These are phyloP conservation scores for Stigmatopora nigra DNA, from an alignment of 2,113 vertebrate genomes.

Conservation along the genomic window DNA sequence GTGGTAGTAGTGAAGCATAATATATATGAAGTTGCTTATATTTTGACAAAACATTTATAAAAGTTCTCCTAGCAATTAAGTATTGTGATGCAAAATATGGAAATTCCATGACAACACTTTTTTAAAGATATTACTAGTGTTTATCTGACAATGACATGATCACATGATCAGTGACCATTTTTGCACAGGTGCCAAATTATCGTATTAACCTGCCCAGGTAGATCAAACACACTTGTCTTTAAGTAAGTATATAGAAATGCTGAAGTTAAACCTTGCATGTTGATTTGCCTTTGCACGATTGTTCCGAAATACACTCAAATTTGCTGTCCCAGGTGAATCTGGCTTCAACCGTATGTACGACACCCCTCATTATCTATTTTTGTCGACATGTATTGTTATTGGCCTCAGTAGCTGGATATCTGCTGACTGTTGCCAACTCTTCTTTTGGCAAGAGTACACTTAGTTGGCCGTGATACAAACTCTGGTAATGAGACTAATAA, in stretches of 20 bases:
- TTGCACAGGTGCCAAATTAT: too few relatives aligned
- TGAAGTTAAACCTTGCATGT: conserved; percentile 24
- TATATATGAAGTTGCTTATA: too few relatives aligned
- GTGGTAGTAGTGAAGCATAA: background rate
- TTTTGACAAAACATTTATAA: too few relatives aligned
- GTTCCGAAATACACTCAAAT: conserved; percentile 5
- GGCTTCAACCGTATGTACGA: conserved; percentile 28
- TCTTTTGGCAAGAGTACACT: conserved; percentile 44
- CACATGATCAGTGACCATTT: background rate
- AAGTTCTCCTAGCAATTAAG: too few relatives aligned
- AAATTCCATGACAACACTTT: too few relatives aligned
- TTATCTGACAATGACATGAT: too few relatives aligned
- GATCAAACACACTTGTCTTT: conserved; percentile 19
- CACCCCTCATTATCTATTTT: conserved; percentile 24
- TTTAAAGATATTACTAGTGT: conserved; percentile 24
- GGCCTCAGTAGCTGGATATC: conserved; percentile 49
- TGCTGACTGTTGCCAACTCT: conserved; percentile 48
- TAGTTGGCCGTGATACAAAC: conserved; percentile 52
- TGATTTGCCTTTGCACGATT: conserved; percentile 26
- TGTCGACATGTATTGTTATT: conserved; percentile 38
- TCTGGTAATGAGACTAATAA: conserved; percentile 47
- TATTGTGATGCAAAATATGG: too few relatives aligned
- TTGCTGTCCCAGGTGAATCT: conserved; percentile 10
- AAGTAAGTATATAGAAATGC: conserved; percentile 32
- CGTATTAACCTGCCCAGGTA: background rate